A percentile compares a stretch with the other conserved stretches of the same genome.
Conservation (phyloP, 64 coral and sea anemone genomes). For the Montipora cactus region DNA sequence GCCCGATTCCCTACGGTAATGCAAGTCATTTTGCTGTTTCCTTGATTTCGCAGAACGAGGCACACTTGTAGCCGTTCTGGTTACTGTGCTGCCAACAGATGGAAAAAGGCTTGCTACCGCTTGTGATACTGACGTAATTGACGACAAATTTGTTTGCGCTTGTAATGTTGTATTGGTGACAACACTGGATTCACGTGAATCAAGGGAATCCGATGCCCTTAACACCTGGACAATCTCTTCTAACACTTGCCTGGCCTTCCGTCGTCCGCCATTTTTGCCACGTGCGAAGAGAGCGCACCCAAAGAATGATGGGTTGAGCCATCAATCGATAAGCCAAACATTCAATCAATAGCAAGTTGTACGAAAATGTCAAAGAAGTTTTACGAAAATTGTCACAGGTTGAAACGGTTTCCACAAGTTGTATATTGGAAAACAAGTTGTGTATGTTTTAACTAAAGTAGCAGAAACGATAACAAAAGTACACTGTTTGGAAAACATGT, state of each 20-base stretch:
- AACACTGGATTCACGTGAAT: background rate
- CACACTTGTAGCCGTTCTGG: background rate
- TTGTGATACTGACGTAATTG: background rate
- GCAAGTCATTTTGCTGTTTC: background rate
- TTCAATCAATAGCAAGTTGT: slow-evolving; percentile 1
- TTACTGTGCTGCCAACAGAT: background rate
- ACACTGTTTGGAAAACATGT: too few relatives aligned
- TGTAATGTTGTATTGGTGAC: background rate
- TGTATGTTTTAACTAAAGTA: background rate
- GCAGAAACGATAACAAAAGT: too few relatives aligned
- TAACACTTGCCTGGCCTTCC: background rate
- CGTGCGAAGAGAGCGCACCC: background rate
- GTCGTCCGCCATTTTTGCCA: background rate
- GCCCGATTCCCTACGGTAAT: background rate
- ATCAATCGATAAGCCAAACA: background rate
- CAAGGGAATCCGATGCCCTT: slow-evolving; percentile 5
- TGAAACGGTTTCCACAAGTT: background rate
- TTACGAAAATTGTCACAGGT: background rate
- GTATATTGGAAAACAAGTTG: background rate
- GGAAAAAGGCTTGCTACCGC: slow-evolving; percentile 23
- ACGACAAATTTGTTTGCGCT: background rate
- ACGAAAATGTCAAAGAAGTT: background rate
- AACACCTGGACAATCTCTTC: slow-evolving; percentile 11
- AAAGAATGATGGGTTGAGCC: background rate
- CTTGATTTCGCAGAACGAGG: slow-evolving; percentile 5